Conservation (phyloP, 2,113 vertebrate species). For the Lagopus leucura region DNA sequence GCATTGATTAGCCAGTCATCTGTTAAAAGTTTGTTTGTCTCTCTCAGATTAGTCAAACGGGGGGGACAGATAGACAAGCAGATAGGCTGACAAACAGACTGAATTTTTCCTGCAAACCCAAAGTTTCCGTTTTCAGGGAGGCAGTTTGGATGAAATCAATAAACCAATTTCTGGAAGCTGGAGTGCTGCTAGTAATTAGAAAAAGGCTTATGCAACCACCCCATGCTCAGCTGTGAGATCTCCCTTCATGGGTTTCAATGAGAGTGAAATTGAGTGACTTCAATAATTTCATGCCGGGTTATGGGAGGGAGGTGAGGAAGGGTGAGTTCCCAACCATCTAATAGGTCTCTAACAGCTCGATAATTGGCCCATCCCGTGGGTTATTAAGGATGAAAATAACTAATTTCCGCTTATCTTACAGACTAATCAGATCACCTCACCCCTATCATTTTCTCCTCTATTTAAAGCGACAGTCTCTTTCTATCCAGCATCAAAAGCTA, state of each 20-base stretch:
- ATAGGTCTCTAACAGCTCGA: conserved; percentile 73
- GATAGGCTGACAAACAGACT: conserved; percentile 44
- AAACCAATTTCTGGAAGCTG: conserved; percentile 62
- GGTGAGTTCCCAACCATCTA: conserved; percentile 67
- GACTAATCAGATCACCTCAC: conserved; percentile 76
- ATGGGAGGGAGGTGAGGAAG: conserved; percentile 64
- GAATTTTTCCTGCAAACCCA: conserved; percentile 27
- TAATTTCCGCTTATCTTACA: conserved; percentile 75
- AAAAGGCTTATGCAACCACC: conserved; percentile 39
- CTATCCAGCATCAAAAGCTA: conserved; percentile 48
- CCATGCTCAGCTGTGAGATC: conserved; percentile 50
- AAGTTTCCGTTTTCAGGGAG: conserved; percentile 41
- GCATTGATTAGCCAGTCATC: background rate
- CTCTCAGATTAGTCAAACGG: background rate
- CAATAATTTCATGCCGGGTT: conserved; percentile 74
- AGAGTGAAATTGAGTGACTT: conserved; percentile 72
- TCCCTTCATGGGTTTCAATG: conserved; percentile 66
- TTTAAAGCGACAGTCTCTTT: conserved; percentile 60
- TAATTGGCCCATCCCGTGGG: conserved; percentile 75
- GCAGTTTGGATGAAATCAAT: conserved; percentile 55
- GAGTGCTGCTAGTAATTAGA: conserved; percentile 43
- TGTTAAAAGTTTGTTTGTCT: conserved; percentile 33
- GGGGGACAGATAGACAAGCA: conserved; percentile 33
- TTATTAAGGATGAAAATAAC: conserved; percentile 78
- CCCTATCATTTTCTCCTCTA: conserved; percentile 61